Evolutionary conservation across 2,113 vertebrate species (phyloP).

Genomic region (Rafetus swinhoei): DNA sequence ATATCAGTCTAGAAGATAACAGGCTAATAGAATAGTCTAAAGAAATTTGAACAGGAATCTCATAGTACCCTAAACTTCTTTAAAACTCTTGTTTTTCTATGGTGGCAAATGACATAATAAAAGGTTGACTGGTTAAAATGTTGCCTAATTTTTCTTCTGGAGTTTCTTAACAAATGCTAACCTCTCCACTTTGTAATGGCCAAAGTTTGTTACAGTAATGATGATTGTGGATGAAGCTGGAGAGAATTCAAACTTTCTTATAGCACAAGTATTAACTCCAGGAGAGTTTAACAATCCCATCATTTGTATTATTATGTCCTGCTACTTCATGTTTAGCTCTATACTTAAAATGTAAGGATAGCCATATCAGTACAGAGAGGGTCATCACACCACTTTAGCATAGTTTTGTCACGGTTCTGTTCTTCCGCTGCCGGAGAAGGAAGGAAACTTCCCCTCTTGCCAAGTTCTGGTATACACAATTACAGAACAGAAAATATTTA

Average conservation of each 20-base stretch:
- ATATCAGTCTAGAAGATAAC: conserved; percentile 14
- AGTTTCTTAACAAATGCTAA: neutral
- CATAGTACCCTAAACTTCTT: neutral
- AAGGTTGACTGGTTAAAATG: neutral
- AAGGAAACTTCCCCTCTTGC: neutral
- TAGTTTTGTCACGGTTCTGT: neutral
- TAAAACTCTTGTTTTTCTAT: conserved; percentile 18
- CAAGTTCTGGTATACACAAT: neutral
- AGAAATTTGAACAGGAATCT: neutral
- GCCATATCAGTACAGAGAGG: neutral
- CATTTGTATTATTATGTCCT: neutral
- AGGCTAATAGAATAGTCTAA: neutral
- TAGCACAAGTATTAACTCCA: neutral
- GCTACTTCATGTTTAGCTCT: neutral
- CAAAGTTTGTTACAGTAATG: neutral
- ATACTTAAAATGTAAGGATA: neutral
- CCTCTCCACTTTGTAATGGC: neutral
- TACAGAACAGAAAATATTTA: conserved; percentile 1
- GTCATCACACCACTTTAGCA: neutral
- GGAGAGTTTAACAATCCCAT: neutral
- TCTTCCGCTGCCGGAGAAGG: neutral
- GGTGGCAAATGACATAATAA: neutral
- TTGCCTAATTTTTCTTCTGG: neutral
- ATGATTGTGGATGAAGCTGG: neutral
- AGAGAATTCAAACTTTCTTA: neutral